Evolutionary conservation across 2,888 invertebrate genomes (phyloP).

Genomic region (Asteroscopus sphinx): DNA sequence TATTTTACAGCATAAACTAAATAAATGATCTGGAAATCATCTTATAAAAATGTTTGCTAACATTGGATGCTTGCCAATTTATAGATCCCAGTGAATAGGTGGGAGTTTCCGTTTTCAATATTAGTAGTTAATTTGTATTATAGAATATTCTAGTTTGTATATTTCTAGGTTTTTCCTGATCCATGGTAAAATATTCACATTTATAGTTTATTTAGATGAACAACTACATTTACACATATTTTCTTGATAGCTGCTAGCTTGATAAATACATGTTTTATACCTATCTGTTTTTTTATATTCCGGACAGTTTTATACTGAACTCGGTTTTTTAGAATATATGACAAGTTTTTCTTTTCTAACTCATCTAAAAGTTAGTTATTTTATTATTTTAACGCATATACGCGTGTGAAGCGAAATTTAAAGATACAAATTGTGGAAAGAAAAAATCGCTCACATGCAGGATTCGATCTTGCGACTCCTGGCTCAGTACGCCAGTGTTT

Average conservation of each 20-base stretch:
- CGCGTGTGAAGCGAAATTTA: too few species aligned
- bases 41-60: conserved; percentile 35
- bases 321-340: too few species aligned
- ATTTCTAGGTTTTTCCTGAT: not conserved
- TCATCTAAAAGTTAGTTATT: too few species aligned
- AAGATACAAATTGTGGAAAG: too few species aligned
- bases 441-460: too few species aligned
- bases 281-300: not conserved
- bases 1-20: conserved; percentile 11
- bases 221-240: not conserved
- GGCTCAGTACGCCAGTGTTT: too few species aligned
- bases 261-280: not conserved
- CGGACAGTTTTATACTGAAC: not conserved
- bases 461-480: too few species aligned
- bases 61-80: conserved; percentile 58
- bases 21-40: conserved; percentile 17
- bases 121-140: conserved; percentile 5
- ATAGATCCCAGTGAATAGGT: conserved; percentile 21
- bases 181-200: not conserved
- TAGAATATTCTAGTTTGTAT: conserved; percentile 10
- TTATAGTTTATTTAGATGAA: not conserved
- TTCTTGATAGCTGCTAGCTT: not conserved
- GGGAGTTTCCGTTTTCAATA: conserved; percentile 29
- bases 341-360: too few species aligned
- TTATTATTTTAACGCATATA: too few species aligned